Percentiles rank a stretch among this genome's conserved stretches.
Conservation (phyloP, 2,888 invertebrate species). For the Hetaerina titia region DNA sequence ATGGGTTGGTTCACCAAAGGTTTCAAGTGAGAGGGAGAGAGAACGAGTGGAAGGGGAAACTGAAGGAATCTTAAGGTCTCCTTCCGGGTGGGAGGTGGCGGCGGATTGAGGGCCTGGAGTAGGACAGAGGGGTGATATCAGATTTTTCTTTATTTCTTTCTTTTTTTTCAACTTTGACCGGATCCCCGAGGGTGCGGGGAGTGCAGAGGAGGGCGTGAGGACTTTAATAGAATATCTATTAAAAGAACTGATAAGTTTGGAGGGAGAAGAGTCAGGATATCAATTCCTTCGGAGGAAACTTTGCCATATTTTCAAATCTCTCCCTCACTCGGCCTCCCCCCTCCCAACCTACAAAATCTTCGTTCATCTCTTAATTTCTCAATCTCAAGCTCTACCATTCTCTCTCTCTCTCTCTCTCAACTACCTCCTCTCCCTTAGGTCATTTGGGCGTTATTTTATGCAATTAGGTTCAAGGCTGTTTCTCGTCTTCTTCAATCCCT, state of each 20-base stretch:
- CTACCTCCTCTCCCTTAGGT: background rate
- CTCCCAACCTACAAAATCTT: background rate
- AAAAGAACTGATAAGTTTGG: slow-evolving; percentile 24
- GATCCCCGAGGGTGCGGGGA: background rate
- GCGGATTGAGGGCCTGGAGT: background rate
- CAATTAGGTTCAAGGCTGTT: background rate
- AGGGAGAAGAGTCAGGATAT: background rate
- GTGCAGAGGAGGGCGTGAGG: background rate
- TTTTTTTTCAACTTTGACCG: too few relatives aligned
- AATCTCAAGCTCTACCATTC: background rate
- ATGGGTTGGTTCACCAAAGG: background rate
- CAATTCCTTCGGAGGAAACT: background rate
- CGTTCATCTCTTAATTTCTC: slow-evolving; percentile 33
- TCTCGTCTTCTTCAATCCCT: background rate
- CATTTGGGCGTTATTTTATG: background rate
- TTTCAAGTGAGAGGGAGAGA: background rate
- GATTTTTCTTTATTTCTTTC: background rate
- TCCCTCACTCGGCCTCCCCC: background rate
- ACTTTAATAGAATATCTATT: background rate
- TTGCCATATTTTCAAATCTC: background rate
- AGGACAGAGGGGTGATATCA: background rate
- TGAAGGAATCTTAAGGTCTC: background rate
- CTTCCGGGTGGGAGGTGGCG: too few relatives aligned
- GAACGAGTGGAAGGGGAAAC: too few relatives aligned
- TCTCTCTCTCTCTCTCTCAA: background rate